phyloP scores from a whole-genome alignment of 2,888 invertebrate genomes.

The Eulithis prunata region DNA sequence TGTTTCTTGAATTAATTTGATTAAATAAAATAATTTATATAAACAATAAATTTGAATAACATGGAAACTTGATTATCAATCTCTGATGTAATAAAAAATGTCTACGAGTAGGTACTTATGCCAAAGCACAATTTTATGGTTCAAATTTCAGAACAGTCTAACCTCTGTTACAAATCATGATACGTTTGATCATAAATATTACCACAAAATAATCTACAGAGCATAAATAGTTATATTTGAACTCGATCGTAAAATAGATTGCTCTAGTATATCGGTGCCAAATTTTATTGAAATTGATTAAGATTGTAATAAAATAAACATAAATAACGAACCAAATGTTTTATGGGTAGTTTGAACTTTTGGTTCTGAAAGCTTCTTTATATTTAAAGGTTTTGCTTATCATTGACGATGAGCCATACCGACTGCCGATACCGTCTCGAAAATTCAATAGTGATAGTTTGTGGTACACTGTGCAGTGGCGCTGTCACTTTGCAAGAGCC shows the following conservation, averaged over 20 bases:
- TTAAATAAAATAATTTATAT: too few relatives aligned
- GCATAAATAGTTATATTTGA: slow-evolving; percentile 23
- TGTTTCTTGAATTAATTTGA: not conserved
- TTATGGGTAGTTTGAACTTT: slow-evolving; percentile 27
- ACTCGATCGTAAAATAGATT: slow-evolving; percentile 27
- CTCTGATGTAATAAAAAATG: not conserved
- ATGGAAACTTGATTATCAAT: not conserved
- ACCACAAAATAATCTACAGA: slow-evolving; percentile 5
- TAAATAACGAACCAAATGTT: slow-evolving; percentile 16
- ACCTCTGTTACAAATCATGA: not conserved
- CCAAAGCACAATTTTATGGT: too few relatives aligned
- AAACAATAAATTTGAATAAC: too few relatives aligned
- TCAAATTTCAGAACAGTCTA: not conserved
- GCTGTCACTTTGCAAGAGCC: too few relatives aligned
- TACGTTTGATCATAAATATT: not conserved
- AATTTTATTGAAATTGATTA: slow-evolving; percentile 29
- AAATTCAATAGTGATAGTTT: too few relatives aligned
- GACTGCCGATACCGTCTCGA: too few relatives aligned
- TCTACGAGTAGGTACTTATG: not conserved
- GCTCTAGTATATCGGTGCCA: slow-evolving; percentile 27
- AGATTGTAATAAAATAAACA: slow-evolving; percentile 23
- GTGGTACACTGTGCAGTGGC: too few relatives aligned
- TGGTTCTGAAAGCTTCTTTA: slow-evolving; percentile 22
- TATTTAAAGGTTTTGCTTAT: not conserved
- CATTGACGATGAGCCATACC: too few relatives aligned